These are phyloP conservation scores for Drosophila tripunctata DNA, from an alignment of 2,888 invertebrate genomes.

Conservation along the genomic window DNA sequence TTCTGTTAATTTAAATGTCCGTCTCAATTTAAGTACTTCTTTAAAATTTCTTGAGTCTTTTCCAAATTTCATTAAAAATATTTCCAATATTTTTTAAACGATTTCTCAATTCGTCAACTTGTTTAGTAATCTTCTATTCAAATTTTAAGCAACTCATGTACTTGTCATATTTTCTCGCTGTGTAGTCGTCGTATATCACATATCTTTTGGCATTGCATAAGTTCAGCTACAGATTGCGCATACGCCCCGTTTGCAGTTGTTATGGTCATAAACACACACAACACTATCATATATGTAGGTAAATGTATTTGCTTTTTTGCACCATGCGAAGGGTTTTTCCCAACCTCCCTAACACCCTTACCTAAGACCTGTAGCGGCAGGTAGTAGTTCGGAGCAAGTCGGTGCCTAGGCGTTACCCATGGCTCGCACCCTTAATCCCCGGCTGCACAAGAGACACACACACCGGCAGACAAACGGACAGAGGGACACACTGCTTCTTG, in stretches of 20 bases:
- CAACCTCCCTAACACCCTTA: no score
- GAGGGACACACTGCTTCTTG: conserved; percentile 1
- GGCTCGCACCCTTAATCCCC: conserved; percentile 74
- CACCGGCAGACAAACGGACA: background rate
- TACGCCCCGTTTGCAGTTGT: conserved; percentile 53
- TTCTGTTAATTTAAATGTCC: no score
- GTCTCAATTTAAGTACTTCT: no score
- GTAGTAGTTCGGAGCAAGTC: conserved; percentile 30
- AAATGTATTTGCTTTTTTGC: background rate
- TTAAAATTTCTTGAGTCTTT: no score
- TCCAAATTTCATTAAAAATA: no score
- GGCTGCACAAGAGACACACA: conserved; percentile 4
- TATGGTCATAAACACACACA: background rate
- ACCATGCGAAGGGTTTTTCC: conserved; percentile 18
- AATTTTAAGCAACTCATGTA: no score
- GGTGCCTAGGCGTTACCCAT: conserved; percentile 39
- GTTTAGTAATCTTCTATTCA: no score
- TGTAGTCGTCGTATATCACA: background rate
- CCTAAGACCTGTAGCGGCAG: background rate
- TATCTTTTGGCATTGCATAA: conserved; percentile 15
- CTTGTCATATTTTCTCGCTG: no score
- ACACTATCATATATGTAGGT: background rate
- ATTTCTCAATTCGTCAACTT: no score
- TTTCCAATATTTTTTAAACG: no score
- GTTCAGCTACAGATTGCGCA: conserved; percentile 54